A percentile compares a stretch with the other conserved stretches of the same genome.
Evolutionary conservation across 2,888 invertebrate species (phyloP).

Genomic region (Meandrusa payeni): DNA sequence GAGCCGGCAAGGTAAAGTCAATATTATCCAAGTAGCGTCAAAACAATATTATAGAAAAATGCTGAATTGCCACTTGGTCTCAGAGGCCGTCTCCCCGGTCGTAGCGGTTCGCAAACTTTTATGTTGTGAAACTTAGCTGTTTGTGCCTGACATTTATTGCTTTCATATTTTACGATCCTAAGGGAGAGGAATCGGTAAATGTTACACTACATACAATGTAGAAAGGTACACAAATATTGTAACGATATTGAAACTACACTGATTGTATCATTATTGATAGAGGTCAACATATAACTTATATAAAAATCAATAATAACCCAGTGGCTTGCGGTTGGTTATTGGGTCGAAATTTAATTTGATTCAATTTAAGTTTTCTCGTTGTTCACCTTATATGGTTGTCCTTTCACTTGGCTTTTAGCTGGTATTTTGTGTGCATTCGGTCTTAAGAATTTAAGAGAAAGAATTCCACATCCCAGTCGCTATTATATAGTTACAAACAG

Average conservation of each 20-base stretch:
- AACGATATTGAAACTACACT: not conserved
- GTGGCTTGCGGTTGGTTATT: too few species aligned
- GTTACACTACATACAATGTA: constrained; percentile 40
- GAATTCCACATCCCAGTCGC: too few species aligned
- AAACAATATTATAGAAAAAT: constrained; percentile 53
- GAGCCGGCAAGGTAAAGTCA: constrained; percentile 24
- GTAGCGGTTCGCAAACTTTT: constrained; percentile 60
- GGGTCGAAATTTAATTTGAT: too few species aligned
- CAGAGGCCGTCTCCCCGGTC: constrained; percentile 41
- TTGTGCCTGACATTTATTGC: constrained; percentile 72
- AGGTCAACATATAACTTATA: too few species aligned
- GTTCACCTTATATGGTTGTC: too few species aligned
- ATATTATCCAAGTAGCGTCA: constrained; percentile 28
- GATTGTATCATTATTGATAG: too few species aligned
- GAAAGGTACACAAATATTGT: constrained; percentile 19
- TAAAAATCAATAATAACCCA: too few species aligned
- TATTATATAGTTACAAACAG: too few species aligned
- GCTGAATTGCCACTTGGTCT: constrained; percentile 55
- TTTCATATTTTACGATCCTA: constrained; percentile 66
- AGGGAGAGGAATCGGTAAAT: constrained; percentile 52
- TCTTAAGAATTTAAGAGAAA: too few species aligned
- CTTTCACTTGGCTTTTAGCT: too few species aligned
- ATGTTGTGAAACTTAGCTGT: constrained; percentile 68
- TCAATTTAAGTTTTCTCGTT: too few species aligned
- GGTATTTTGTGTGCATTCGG: too few species aligned